These are phyloP conservation scores for Pogonomyrmex californicus DNA, from an alignment of 1,140 invertebrate species.

Conservation along the genomic window DNA sequence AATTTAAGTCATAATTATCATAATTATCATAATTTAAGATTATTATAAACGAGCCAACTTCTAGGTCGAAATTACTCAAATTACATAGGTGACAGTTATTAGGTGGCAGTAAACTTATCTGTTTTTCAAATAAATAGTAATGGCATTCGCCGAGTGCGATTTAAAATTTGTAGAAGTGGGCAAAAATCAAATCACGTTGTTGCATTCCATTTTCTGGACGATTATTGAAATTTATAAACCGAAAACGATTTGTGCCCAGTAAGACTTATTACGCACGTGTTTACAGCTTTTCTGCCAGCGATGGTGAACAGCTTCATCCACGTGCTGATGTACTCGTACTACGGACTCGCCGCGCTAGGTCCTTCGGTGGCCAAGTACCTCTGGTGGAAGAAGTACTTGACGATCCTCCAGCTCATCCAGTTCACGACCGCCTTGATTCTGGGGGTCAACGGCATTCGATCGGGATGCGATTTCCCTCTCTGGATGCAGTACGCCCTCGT, in stretches of 20 bases:
- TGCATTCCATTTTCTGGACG: background rate
- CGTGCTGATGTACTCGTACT: conserved; percentile 97
- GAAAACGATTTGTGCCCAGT: background rate
- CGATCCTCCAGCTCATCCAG: conserved; percentile 95
- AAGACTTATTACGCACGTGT: background rate
- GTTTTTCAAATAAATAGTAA: background rate
- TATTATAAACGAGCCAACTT: no score
- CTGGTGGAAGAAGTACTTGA: conserved; percentile 98
- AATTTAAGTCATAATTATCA: no score
- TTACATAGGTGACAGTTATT: background rate
- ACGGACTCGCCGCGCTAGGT: conserved; percentile 94
- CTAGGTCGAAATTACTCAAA: background rate
- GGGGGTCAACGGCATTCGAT: conserved; percentile 93
- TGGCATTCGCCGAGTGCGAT: background rate
- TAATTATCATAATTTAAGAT: no score
- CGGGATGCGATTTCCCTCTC: conserved; percentile 95
- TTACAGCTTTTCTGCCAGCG: conserved; percentile 93
- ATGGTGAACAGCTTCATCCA: conserved; percentile 97
- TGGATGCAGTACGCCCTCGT: conserved; percentile 98
- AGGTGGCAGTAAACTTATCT: background rate
- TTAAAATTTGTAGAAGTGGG: background rate
- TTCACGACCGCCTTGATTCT: conserved; percentile 95
- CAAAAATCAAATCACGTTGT: background rate
- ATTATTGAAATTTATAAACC: background rate
- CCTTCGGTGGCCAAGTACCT: conserved; percentile 92